Evolutionary conservation across 2,888 invertebrate species (phyloP), one percentile per base, ranked within the genome.

Genomic region (Philopedon plagiatum): DNA sequence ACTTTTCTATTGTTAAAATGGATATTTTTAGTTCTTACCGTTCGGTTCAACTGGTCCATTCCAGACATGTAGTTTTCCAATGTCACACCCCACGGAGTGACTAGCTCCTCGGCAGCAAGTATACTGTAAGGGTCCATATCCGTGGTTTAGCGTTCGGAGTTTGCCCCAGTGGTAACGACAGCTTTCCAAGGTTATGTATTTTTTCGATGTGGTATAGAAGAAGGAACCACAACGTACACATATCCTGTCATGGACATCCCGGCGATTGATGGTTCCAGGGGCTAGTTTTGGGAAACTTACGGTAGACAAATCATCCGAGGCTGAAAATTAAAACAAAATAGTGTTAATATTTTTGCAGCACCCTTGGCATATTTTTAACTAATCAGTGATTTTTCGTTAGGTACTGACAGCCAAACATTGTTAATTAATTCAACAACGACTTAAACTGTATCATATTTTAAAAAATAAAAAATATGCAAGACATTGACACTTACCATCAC

Each of bases 121-220:
- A 84, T 91, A 92, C 11, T 78, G 79, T 19, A 81, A 78, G 5
- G 72, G 73, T 5, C 76, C 71, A 3, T 75, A 73, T 0, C 58
- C 58, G 1, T 61, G 56, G 21, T 41, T 71, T 9, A 41, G 5
- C 21, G 85, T 85, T 51, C 87, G 87, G 23, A 92, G 85, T 78
- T 94, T 93, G 19, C 97, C 98, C 93, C 94, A 95, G 83, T 99
- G 99, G 84, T 95, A 95, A 15, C 88, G 82, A 86, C 99, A 99
- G 68, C 89, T 87, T 76, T 95, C 94, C 51, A 89, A 87, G 2
- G 89, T 89, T 21, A 92, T 83, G 83, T 95, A 95, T 81, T 92
- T 90, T 8, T 64, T 69, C 5, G 64, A 32, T 2, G 77, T 76
- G n/a, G 75, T 78, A n/a, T 73, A 76, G 46, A 79, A 80, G 15